phyloP scores from a whole-genome alignment of 2,797 vertebrate species.

The Morelia viridis region DNA sequence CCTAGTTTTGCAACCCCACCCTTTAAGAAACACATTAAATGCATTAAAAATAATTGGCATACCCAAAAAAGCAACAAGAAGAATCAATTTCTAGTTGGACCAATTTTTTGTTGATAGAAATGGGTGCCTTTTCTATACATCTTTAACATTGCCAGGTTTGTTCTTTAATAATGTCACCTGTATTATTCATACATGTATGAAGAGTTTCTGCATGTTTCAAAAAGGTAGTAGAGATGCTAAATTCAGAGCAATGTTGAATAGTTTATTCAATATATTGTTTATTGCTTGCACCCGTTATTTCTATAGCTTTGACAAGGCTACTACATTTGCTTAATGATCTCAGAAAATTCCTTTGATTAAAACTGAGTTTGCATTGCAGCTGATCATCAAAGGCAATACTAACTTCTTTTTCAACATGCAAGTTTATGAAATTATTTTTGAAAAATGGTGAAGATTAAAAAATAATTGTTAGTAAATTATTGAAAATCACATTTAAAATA shows the following conservation, averaged over 20 bases:
- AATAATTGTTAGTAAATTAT: not conserved
- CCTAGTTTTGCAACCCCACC: not conserved
- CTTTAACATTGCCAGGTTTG: not conserved
- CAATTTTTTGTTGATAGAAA: not conserved
- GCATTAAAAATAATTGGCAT: not conserved
- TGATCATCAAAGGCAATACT: not conserved
- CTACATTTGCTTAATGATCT: not conserved
- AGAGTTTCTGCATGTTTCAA: not conserved
- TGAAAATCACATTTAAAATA: not conserved
- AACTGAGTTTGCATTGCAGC: not conserved
- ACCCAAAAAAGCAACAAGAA: not conserved
- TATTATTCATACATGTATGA: not conserved
- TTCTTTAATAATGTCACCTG: not conserved
- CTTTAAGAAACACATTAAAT: not conserved
- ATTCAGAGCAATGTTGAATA: not conserved
- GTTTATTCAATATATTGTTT: not conserved
- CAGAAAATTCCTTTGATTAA: slow-evolving; percentile 12
- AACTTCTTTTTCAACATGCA: not conserved
- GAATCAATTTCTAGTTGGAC: not conserved
- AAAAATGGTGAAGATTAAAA: not conserved
- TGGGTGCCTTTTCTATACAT: not conserved
- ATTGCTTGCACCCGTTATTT: not conserved
- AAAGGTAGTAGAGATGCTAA: not conserved
- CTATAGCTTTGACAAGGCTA: not conserved
- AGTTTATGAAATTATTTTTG: not conserved